Evolutionary conservation across 2,888 invertebrate genomes (phyloP).

Genomic region (Lordiphosa fenestrarum): DNA sequence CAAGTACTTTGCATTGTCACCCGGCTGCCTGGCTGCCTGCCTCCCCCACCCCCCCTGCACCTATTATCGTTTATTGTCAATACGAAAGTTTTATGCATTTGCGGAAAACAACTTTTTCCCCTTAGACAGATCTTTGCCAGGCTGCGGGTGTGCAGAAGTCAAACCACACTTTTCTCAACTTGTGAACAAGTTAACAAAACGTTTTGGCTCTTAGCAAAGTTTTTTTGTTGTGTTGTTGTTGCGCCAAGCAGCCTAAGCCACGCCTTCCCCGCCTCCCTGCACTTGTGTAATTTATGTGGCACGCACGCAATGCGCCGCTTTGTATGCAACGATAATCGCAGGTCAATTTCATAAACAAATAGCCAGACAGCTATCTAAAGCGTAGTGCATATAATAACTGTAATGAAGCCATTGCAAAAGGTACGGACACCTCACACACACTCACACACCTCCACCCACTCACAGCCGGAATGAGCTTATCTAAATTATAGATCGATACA

Average conservation of each 20-base stretch:
- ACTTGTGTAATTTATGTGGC: slow-evolving; percentile 56
- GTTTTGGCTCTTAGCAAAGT: slow-evolving; percentile 54
- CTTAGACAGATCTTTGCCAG: slow-evolving; percentile 30
- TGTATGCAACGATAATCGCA: slow-evolving; percentile 65
- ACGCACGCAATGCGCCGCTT: slow-evolving; percentile 35
- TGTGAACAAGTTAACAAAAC: slow-evolving; percentile 64
- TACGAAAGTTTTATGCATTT: slow-evolving; percentile 67
- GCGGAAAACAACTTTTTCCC: slow-evolving; percentile 45
- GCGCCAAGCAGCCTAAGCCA: slow-evolving; percentile 16
- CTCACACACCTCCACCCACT: slow-evolving; percentile 6
- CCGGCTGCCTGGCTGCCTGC: background rate
- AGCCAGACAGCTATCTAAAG: slow-evolving; percentile 54
- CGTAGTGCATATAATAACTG: slow-evolving; percentile 28
- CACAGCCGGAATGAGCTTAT: slow-evolving; percentile 42
- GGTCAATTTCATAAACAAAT: slow-evolving; percentile 75
- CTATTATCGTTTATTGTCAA: slow-evolving; percentile 69
- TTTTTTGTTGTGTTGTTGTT: slow-evolving; percentile 28
- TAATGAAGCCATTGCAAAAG: slow-evolving; percentile 54
- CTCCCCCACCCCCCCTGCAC: background rate
- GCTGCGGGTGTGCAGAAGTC: slow-evolving; percentile 22
- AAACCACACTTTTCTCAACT: slow-evolving; percentile 27
- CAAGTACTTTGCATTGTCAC: slow-evolving; percentile 28
- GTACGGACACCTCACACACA: slow-evolving; percentile 19
- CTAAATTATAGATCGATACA: slow-evolving; percentile 76
- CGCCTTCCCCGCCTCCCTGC: slow-evolving; percentile 12